Evolutionary conservation across 1,140 invertebrate genomes (phyloP).

Genomic region (Musca vetustissima): DNA sequence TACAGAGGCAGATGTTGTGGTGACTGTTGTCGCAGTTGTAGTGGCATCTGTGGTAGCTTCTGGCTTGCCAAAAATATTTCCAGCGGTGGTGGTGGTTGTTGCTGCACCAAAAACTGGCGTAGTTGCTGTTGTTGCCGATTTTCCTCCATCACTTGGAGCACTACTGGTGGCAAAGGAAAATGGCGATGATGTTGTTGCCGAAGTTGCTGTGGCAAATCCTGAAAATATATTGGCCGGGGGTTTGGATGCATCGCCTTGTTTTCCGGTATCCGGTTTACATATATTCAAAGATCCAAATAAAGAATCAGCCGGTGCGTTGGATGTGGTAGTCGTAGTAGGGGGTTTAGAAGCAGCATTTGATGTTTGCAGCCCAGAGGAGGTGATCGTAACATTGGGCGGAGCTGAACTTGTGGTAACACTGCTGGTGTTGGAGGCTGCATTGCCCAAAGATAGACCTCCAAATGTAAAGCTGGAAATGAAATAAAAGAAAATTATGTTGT

Average conservation of each 20-base stretch:
- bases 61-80: constrained; percentile 8
- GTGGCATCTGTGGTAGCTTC: background rate
- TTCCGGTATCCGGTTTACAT: constrained; percentile 30
- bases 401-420: background rate
- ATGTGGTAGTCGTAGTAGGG: constrained; percentile 9
- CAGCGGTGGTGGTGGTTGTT: background rate
- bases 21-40: background rate
- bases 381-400: constrained; percentile 6
- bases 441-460: background rate
- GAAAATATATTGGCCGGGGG: background rate
- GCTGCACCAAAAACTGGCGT: constrained; percentile 14
- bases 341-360: constrained; percentile 3
- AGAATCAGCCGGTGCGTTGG: constrained; percentile 21
- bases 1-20: background rate
- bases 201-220: constrained; percentile 6
- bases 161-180: background rate
- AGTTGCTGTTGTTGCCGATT: constrained; percentile 7
- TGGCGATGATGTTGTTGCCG: background rate
- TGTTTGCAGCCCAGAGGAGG: background rate
- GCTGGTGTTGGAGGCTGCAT: background rate
- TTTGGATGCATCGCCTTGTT: background rate
- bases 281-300: constrained; percentile 27
- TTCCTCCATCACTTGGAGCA: background rate
- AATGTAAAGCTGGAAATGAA: background rate
- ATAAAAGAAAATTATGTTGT: no score